A percentile compares a stretch with the other conserved stretches of the same genome.
Evolutionary conservation across 2,797 vertebrate species (phyloP).

Genomic region (Ctenopoma multispine): DNA sequence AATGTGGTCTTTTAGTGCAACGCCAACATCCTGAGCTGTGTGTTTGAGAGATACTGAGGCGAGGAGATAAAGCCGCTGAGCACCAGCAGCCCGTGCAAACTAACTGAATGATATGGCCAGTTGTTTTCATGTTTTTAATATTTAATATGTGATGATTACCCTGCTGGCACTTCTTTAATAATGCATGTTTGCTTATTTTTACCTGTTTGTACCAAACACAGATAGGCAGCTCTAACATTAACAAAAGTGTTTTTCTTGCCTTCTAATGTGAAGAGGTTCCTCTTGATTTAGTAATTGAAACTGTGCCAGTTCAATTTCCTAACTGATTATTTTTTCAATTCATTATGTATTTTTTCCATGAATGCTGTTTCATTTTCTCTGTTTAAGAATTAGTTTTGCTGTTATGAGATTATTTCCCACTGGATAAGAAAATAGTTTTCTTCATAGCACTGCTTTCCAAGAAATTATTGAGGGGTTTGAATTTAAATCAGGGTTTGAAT

Average conservation of each 20-base stretch:
- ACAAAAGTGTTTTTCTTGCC: neutral
- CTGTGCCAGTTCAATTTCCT: constrained; percentile 12
- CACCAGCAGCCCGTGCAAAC: constrained; percentile 20
- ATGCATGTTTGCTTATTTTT: constrained; percentile 20
- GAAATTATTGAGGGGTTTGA: constrained; percentile 1
- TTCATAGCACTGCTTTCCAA: neutral
- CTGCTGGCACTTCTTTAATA: constrained; percentile 29
- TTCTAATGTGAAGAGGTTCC: neutral
- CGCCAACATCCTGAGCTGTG: constrained; percentile 34
- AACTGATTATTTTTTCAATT: constrained; percentile 7
- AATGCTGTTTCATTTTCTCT: constrained; percentile 8
- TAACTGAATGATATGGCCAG: constrained; percentile 59
- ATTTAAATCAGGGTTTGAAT: constrained; percentile 15
- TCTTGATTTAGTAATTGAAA: constrained; percentile 11
- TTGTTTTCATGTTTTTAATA: constrained; percentile 61
- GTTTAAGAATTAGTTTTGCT: constrained; percentile 9
- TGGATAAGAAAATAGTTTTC: constrained; percentile 23
- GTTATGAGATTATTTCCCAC: constrained; percentile 17
- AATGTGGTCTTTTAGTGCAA: constrained; percentile 50
- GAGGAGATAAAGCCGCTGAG: constrained; percentile 31
- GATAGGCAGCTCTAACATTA: constrained; percentile 17
- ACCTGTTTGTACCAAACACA: neutral
- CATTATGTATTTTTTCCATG: neutral
- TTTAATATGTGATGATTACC: constrained; percentile 47
- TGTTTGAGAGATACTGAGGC: constrained; percentile 16